Conservation (phyloP, 2,113 vertebrate species). For the Atherinomorus stipes region DNA sequence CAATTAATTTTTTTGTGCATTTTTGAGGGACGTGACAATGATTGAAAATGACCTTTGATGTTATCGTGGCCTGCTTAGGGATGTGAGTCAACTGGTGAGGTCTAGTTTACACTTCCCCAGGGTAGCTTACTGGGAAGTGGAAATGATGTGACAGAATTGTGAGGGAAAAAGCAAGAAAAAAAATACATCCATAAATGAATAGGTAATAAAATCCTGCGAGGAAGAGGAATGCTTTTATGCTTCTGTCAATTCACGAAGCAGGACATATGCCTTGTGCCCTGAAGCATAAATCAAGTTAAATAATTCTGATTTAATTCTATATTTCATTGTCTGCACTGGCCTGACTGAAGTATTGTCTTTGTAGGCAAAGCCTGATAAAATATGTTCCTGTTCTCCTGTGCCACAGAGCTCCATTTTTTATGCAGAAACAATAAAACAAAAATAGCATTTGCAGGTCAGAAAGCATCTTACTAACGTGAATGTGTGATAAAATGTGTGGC, state of each 20-base stretch:
- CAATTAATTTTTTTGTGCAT: not conserved
- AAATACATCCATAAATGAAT: not conserved
- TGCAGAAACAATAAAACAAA: too few species aligned
- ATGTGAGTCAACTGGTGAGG: conserved; percentile 49
- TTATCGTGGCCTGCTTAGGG: conserved; percentile 22
- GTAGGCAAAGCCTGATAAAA: too few species aligned
- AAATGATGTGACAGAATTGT: conserved; percentile 10
- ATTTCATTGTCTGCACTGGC: not conserved
- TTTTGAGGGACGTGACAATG: conserved; percentile 28
- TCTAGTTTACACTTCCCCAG: conserved; percentile 32
- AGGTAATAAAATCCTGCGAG: too few species aligned
- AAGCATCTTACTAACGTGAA: too few species aligned
- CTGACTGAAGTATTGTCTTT: too few species aligned
- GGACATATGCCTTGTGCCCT: not conserved
- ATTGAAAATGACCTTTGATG: conserved; percentile 57
- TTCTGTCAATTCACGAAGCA: too few species aligned
- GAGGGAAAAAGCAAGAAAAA: not conserved
- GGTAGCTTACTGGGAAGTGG: conserved; percentile 10
- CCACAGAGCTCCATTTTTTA: too few species aligned
- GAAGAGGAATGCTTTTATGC: too few species aligned
- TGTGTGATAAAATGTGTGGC: not conserved
- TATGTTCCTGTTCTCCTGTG: too few species aligned
- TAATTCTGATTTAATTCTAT: not conserved
- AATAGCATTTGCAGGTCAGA: too few species aligned
- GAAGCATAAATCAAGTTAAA: not conserved